Evolutionary conservation across 2,797 vertebrate genomes (phyloP).

Genomic region (Coregonus suidteri): DNA sequence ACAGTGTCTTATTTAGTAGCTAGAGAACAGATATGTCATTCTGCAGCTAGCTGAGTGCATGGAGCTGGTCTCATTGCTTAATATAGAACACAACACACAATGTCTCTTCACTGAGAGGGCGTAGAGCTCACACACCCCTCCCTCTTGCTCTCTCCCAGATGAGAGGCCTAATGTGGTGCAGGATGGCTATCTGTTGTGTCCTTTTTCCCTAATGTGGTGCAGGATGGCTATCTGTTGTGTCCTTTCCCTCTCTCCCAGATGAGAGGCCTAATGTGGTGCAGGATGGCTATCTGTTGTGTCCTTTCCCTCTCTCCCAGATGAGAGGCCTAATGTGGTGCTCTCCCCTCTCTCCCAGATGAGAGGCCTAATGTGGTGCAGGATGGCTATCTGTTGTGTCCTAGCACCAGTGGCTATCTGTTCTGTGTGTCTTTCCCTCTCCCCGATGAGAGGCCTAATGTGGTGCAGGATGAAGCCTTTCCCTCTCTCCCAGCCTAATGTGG

Average conservation of each 20-base stretch:
- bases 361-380: conserved; percentile 79
- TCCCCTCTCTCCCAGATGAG: conserved; percentile 80
- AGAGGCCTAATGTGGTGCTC: conserved; percentile 80
- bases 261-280: conserved; percentile 81
- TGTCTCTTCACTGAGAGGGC: conserved; percentile 22
- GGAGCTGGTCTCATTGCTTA: conserved; percentile 50
- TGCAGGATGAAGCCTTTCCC: conserved; percentile 77
- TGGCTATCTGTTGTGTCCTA: conserved; percentile 87
- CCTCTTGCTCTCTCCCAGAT: conserved; percentile 73
- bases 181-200: conserved; percentile 86
- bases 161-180: conserved; percentile 81
- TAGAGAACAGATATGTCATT: conserved; percentile 64
- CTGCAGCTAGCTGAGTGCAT: conserved; percentile 37
- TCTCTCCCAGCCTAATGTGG: conserved; percentile 80
- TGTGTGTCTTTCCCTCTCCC: conserved; percentile 82
- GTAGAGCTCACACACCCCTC: conserved; percentile 16
- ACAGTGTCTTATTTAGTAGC: conserved; percentile 48
- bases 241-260: conserved; percentile 79
- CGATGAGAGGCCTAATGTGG: conserved; percentile 85
- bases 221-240: conserved; percentile 85
- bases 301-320: conserved; percentile 79
- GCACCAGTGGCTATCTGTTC: conserved; percentile 84
- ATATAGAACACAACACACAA: conserved; percentile 41
- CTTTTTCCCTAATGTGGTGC: conserved; percentile 79
- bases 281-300: conserved; percentile 86